Percentiles rank a stretch among this genome's conserved stretches.
Conservation (phyloP, 2,113 vertebrate species). For the Cepphus grylle region DNA sequence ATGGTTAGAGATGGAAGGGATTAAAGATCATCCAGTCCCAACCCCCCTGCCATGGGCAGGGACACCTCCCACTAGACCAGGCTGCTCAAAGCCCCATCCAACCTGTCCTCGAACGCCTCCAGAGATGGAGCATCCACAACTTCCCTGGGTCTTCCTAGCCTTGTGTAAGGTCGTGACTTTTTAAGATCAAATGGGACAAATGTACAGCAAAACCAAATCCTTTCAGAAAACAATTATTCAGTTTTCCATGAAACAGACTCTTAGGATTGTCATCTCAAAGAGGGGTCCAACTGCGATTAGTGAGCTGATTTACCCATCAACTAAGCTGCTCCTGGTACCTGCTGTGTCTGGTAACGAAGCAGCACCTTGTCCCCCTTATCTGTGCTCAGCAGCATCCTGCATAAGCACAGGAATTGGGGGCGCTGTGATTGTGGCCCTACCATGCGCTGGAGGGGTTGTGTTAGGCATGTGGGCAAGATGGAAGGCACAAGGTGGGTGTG, state of each 20-base stretch:
- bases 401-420: neutral
- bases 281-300: fast-evolving
- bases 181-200: neutral
- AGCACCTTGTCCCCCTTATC: neutral
- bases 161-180: neutral
- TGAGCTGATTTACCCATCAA: neutral
- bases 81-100: neutral
- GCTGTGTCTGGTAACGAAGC: neutral
- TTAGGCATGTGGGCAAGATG: neutral
- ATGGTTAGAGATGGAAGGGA: neutral
- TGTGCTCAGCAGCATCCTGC: neutral
- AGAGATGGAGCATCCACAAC: neutral
- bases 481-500: neutral
- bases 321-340: neutral
- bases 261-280: neutral
- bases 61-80: neutral
- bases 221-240: neutral
- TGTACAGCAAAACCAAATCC: neutral
- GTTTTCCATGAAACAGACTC: neutral
- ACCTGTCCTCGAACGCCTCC: neutral
- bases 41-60: neutral
- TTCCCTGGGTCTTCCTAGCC: neutral
- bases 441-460: neutral
- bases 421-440: neutral
- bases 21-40: neutral